phyloP scores from a whole-genome alignment of 2,888 invertebrate species.

The Brachyptera risi region DNA sequence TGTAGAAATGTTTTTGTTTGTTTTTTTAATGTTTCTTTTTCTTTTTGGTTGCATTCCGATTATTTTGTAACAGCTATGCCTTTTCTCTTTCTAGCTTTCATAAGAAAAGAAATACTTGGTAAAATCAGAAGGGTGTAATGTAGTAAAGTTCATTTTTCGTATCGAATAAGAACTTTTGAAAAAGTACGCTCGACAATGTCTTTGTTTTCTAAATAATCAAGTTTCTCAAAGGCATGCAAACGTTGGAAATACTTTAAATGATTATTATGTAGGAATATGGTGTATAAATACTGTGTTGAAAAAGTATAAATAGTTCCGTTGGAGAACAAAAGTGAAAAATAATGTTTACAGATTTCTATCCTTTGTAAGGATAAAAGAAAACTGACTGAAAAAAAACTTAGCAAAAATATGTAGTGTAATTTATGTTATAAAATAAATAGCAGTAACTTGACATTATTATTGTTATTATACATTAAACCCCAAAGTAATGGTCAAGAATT shows the following conservation, averaged over 20 bases:
- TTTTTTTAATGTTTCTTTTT: too few relatives aligned
- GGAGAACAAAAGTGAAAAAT: slow-evolving; percentile 8
- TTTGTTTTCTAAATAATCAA: too few relatives aligned
- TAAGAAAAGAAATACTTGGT: slow-evolving; percentile 3
- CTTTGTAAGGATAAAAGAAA: slow-evolving; percentile 28
- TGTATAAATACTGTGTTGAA: slow-evolving; percentile 3
- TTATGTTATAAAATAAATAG: slow-evolving; percentile 19
- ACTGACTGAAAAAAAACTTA: slow-evolving; percentile 22
- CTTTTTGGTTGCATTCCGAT: slow-evolving; percentile 30
- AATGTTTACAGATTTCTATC: slow-evolving; percentile 26
- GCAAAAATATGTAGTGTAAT: slow-evolving; percentile 20
- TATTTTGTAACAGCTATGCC: slow-evolving; percentile 14
- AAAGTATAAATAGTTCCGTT: not conserved
- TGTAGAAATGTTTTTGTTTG: not conserved
- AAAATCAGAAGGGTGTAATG: too few relatives aligned
- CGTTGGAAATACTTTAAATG: too few relatives aligned
- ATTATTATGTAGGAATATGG: too few relatives aligned
- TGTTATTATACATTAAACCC: too few relatives aligned
- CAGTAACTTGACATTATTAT: not conserved
- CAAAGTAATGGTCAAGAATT: too few relatives aligned
- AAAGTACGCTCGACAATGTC: too few relatives aligned
- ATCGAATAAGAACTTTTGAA: too few relatives aligned
- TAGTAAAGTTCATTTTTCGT: too few relatives aligned
- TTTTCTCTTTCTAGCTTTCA: slow-evolving; percentile 16
- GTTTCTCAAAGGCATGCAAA: too few relatives aligned